Conservation (phyloP, 2,113 vertebrate species). For the Amphilophus citrinellus region DNA sequence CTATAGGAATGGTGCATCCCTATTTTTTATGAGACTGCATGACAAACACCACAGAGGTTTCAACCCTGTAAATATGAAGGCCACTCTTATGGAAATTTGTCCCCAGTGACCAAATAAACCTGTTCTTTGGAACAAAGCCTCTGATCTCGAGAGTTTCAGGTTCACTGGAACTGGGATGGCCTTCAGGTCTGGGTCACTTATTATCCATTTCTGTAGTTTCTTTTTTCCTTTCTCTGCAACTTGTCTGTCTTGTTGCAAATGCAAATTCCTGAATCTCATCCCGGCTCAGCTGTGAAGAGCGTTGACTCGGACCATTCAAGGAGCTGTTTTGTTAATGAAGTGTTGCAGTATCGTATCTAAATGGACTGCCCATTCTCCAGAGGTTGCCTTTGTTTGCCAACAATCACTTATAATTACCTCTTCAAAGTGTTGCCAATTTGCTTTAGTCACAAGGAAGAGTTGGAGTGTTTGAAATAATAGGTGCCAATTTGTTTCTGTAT, state of each 20-base stretch:
- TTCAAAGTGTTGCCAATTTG: background rate
- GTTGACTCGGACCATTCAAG: slow-evolving; percentile 5
- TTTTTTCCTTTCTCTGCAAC: background rate
- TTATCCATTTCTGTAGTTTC: background rate
- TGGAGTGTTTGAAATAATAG: slow-evolving; percentile 13
- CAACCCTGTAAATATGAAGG: background rate
- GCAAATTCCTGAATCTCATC: background rate
- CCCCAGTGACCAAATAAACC: background rate
- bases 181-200: background rate
- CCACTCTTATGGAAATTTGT: background rate
- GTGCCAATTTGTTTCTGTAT: slow-evolving; percentile 22
- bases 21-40: background rate
- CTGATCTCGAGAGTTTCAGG: background rate
- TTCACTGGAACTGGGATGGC: background rate
- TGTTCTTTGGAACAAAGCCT: background rate
- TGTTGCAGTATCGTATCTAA: background rate
- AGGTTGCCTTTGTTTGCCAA: slow-evolving; percentile 22
- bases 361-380: background rate
- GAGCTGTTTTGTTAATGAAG: background rate
- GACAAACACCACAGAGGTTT: background rate
- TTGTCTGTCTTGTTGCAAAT: background rate
- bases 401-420: slow-evolving; percentile 4
- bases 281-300: background rate
- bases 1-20: background rate
- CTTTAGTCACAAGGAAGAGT: slow-evolving; percentile 20